Conservation (phyloP, 2,888 invertebrate species). For the Synanthedon vespiformis region DNA sequence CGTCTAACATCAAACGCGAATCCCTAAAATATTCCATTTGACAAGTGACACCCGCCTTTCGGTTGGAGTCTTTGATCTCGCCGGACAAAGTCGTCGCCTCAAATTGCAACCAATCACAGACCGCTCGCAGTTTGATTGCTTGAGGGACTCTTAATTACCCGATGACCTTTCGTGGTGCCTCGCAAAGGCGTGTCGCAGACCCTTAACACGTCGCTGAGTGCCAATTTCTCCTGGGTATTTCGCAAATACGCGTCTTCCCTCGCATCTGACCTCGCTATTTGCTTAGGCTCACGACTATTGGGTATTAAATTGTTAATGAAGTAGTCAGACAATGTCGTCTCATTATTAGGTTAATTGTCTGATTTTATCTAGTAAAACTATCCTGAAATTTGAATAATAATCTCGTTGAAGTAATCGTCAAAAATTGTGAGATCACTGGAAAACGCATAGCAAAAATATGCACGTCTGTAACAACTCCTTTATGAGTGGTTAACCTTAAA, state of each 20-base stretch:
- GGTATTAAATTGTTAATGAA: not conserved
- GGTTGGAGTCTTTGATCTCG: conserved; percentile 45
- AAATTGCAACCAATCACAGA: conserved; percentile 56
- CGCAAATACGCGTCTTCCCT: too few species aligned
- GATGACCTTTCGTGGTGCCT: conserved; percentile 46
- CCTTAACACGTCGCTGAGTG: conserved; percentile 47
- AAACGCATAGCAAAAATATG: too few species aligned
- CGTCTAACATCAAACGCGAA: conserved; percentile 35
- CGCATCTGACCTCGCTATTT: not conserved
- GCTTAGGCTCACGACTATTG: not conserved
- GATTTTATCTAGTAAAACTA: too few species aligned
- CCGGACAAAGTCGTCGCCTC: conserved; percentile 12
- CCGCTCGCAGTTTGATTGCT: conserved; percentile 52
- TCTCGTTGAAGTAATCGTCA: too few species aligned
- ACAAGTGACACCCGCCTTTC: conserved; percentile 39
- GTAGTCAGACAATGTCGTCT: too few species aligned
- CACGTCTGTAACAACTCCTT: too few species aligned
- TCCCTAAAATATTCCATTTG: conserved; percentile 63
- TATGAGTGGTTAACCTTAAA: too few species aligned
- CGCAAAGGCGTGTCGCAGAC: conserved; percentile 40
- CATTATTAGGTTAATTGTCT: too few species aligned
- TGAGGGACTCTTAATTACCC: conserved; percentile 63
- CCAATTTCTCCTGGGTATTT: conserved; percentile 31
- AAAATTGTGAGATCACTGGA: too few species aligned
- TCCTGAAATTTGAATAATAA: too few species aligned